These are phyloP conservation scores for Sarcophilus harrisii DNA, from an alignment of 2,797 vertebrate species.

Conservation along the genomic window DNA sequence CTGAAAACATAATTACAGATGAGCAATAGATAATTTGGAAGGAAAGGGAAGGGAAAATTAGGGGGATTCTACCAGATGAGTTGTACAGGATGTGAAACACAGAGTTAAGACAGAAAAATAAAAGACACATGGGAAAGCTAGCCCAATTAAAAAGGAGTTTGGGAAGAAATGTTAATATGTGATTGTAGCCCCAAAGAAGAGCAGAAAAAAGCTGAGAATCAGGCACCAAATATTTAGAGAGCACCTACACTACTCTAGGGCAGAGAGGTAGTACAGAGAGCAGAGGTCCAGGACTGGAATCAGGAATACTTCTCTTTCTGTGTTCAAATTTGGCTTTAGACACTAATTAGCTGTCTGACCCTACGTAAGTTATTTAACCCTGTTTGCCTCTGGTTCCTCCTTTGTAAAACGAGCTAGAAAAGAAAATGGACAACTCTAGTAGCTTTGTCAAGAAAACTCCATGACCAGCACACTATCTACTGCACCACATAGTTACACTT, in stretches of 20 bases:
- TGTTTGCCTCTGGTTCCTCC: not conserved
- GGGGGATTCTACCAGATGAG: slow-evolving; percentile 61
- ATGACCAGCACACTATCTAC: not conserved
- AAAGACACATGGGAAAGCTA: not conserved
- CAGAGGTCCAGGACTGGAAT: not conserved
- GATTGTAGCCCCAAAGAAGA: not conserved
- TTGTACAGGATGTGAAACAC: slow-evolving; percentile 61
- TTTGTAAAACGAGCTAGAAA: not conserved
- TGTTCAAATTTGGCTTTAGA: not conserved
- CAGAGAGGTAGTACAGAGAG: not conserved
- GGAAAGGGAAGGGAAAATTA: slow-evolving; percentile 70
- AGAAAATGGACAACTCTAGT: not conserved
- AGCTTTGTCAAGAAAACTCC: not conserved
- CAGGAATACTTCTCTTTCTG: not conserved
- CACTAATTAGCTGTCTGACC: not conserved
- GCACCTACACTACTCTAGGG: not conserved
- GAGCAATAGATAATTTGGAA: slow-evolving; percentile 62
- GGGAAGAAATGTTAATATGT: not conserved
- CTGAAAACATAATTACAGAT: slow-evolving; percentile 59
- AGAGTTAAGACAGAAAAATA: not conserved
- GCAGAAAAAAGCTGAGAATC: not conserved
- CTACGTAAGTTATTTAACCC: not conserved
- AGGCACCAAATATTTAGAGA: not conserved
- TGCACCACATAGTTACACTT: not conserved
- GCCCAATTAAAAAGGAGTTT: slow-evolving; percentile 1